Percentiles rank a stretch among this genome's conserved stretches.
Conservation (phyloP, 30 jellyfish, hydroid and myxozoan species). For the Aurelia aurita complex sp. Pacific region DNA sequence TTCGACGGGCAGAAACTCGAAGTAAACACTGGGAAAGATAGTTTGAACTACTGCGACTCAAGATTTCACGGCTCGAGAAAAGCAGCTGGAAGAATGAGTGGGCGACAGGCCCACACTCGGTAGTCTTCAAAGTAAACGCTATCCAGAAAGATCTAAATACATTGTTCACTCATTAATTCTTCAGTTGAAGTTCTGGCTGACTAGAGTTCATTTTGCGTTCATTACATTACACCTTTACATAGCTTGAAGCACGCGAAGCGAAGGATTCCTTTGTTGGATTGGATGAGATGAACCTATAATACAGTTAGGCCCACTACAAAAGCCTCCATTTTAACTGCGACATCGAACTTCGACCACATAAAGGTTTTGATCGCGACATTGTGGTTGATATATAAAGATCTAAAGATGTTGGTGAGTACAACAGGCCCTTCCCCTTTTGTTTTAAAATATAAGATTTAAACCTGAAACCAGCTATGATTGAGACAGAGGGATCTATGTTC, state of each 20-base stretch:
- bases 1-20: not conserved
- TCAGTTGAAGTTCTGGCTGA: not conserved
- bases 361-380: too few species aligned
- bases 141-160: slow-evolving; percentile 12
- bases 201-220: too few species aligned
- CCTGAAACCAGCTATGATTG: too few species aligned
- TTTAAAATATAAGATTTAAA: too few species aligned
- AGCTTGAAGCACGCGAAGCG: too few species aligned
- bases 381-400: too few species aligned
- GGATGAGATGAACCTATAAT: not conserved
- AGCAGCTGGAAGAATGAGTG: slow-evolving; percentile 87
- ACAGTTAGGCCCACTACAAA: not conserved
- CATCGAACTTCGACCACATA: too few species aligned
- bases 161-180: not conserved
- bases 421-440: too few species aligned
- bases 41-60: slow-evolving; percentile 45
- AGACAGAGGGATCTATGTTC: too few species aligned
- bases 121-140: slow-evolving; percentile 21
- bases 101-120: slow-evolving; percentile 88
- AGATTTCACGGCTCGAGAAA: slow-evolving; percentile 57
- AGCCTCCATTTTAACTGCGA: not conserved
- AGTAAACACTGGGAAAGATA: not conserved
- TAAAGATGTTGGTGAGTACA: too few species aligned
- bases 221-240: too few species aligned
- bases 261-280: too few species aligned